Base-by-base conservation (phyloP, 1,140 invertebrate genomes). In the Coptotermes formosanus region DNA sequence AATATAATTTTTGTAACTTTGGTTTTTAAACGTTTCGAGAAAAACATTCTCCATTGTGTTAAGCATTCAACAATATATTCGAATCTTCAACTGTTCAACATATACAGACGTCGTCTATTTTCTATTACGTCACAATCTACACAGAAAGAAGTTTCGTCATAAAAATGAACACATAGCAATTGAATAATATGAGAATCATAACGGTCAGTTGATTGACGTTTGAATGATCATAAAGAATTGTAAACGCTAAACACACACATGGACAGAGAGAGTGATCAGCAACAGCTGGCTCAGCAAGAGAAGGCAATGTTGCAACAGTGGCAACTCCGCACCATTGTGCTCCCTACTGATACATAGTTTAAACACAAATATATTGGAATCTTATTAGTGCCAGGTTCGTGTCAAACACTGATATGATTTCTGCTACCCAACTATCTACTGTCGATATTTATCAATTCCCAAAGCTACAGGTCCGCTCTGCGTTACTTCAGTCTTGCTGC, bases 111-210 rank as follows among this genome's bases (percentile, higher is more conserved):
- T 69, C 64, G n/a, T 3, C 64, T 69, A n/a, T 1, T 8, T 25
- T 69, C 64, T 69, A n/a, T 69, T n/a, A 69, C 25, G 64, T 69
- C 64, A 69, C 64, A 69, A 12, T 30, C 3, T 69, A 55, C 52
- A 55, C 64, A 69, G 25, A 69, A 30, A 69, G 64, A 69, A n/a
- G 8, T 69, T 69, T 30, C 64, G 25, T 69, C 6, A n/a, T 69
- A 69, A 69, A 69, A 69, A 69, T 69, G 64, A 69, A 69, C 64
- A 69, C 64, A 69, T 69, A 69, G 25, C 64, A 69, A 69, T 69
- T 55, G 52, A 55, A 55, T 9, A 16, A 55, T 19, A 55, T 55
- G 52, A 69, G 21, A 69, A 69, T 69, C 25, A 69, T 69, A 69
- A 69, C 3, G n/a, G 64, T n/a, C 64, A 69, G 64, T 69, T 69